Base-by-base conservation (phyloP, 2,888 invertebrate species). In the Hydroisotoma schaefferi region DNA sequence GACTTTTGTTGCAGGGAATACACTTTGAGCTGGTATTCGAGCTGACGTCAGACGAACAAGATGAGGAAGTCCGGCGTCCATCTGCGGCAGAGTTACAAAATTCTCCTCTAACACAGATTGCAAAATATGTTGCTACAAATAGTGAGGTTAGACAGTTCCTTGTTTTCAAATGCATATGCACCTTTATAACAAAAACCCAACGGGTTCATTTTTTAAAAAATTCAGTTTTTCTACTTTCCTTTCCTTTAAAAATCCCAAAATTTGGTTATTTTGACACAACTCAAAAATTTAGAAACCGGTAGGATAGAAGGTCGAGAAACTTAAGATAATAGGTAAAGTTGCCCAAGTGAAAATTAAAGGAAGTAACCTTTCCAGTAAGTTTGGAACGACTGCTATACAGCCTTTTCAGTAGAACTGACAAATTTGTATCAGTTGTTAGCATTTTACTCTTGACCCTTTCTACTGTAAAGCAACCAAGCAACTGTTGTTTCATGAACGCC, bases 21-120 rank as follows among this genome's bases (percentile, higher is more conserved):
- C 82, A 87, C 38, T 91, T 92, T 77, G 89, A 90, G 59, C 87
- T 88, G 26, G 83, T 90, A n/a, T 92, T 92, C 77, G 91, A 92
- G 75, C 80, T 92, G 70, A 85, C 87, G 43, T 84, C 84, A 38
- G 83, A 84, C 57, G 85, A 85, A 68, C 82, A 83, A 52, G 84
- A 86, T 66, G 84, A 85, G 1, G 80, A 84, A 63, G 78, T 87
- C 72, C 80, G 81, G 46, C 76, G 85, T 57, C 86, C 85, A 15
- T 84, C 82, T 1, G 83, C 83, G 1, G 82, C 81, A 55, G 86
- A 87, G 73, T 80, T 87, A 60, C 82, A 83, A 74, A 82, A 81
- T 60, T 88, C 87, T 4, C 74, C 73, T 20, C 77, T 93, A 62
- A 87, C 90, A 10, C 86, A 86, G 76, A 90, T 93, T 63, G 92